phyloP scores from a whole-genome alignment of 2,797 vertebrate species.

The Liasis olivaceus region DNA sequence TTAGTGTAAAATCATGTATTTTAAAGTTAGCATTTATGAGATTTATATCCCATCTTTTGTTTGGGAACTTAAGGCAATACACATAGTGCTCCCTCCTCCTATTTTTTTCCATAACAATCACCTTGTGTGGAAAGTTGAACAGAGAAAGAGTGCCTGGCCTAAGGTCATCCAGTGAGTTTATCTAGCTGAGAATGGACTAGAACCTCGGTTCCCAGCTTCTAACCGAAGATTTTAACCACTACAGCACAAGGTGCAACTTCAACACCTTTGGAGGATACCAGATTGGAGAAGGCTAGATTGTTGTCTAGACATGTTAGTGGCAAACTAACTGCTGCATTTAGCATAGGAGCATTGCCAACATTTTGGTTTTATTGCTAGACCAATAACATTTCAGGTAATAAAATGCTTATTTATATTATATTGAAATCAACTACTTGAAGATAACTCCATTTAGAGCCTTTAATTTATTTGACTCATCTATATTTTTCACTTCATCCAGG shows the following conservation, averaged over 20 bases:
- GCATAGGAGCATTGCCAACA: neutral
- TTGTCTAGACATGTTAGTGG: neutral
- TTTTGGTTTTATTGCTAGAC: neutral
- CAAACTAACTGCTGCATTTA: neutral
- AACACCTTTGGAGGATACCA: neutral
- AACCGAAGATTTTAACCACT: neutral
- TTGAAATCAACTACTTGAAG: neutral
- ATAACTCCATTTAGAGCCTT: no score
- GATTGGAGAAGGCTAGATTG: neutral
- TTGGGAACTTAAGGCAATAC: neutral
- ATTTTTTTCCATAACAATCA: neutral
- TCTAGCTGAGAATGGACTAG: neutral
- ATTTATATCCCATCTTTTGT: neutral
- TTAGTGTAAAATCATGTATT: neutral
- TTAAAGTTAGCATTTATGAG: neutral
- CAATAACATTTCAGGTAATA: neutral
- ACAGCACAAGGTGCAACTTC: neutral
- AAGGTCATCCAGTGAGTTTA: neutral
- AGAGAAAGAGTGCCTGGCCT: neutral
- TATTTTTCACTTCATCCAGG: neutral
- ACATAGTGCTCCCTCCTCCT: neutral
- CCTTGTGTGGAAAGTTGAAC: neutral
- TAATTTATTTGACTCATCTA: neutral
- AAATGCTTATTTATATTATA: neutral
- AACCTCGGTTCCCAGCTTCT: neutral